Conservation (phyloP, 1,140 invertebrate species). For the Cryptotermes secundus region DNA sequence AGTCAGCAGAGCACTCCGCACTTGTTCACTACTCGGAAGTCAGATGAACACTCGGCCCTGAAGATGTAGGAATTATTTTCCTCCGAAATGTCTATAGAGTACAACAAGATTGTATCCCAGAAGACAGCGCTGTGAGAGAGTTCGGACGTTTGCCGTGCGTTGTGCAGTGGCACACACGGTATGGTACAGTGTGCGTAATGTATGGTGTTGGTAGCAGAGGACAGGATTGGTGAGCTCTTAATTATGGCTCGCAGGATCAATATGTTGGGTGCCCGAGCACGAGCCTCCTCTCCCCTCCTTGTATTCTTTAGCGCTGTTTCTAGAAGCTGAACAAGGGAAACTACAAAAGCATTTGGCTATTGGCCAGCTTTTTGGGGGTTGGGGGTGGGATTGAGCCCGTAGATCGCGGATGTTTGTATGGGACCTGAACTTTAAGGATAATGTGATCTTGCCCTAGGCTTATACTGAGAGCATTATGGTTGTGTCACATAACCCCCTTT, state of each 20-base stretch:
- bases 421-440: background rate
- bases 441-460: background rate
- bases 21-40: no score
- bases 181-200: no score
- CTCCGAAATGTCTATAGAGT: no score
- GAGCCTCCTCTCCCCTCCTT: no score
- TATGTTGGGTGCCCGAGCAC: background rate
- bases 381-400: background rate
- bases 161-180: no score
- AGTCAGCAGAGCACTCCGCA: no score
- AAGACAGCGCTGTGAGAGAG: no score
- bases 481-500: background rate
- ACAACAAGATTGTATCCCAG: no score
- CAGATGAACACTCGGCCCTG: no score
- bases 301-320: slow-evolving; percentile 2
- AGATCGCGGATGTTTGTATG: background rate
- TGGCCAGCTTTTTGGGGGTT: background rate
- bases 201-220: background rate
- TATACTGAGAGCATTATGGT: background rate
- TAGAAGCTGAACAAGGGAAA: background rate
- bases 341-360: background rate
- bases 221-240: background rate
- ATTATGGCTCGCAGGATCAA: background rate
- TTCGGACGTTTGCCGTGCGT: no score
- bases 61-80: no score